Evolutionary conservation across 2,797 vertebrate species (phyloP), one percentile per base, ranked within the genome.

Genomic region (Paedocypris micromegethes): DNA sequence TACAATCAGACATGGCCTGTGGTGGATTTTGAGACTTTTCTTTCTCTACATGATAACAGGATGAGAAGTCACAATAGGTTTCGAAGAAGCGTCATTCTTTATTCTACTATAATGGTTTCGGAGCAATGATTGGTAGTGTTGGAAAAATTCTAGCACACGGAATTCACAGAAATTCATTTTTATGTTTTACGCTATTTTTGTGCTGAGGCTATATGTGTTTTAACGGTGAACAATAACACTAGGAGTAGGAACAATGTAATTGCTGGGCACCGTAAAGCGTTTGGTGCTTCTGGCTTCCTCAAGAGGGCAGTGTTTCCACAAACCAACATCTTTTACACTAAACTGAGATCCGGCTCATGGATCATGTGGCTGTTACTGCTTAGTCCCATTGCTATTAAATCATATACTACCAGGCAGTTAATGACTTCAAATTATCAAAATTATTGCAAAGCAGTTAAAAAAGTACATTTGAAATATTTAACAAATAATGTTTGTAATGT

Each of bases 261-360:
- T 69, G 68, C 68, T 66, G 41, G 48, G 52, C 75, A 51, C 55
- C 58, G 38, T 6, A 65, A 72, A 44, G 43, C 23, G 8, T 71
- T 48, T 64, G 72, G 54, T 74, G 69, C 74, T 80, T 72, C 75
- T 41, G 70, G 81, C 82, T 78, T 74, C 88, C 90, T 89, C 83
- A 66, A 90, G 89, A 84, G 86, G 88, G 89, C 90, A 88, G 87
- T 85, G 83, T 89, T 87, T 88, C 81, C 83, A 80, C 82, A 82
- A 78, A 78, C 40, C 23, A 9, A 48, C 8, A 23, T 48, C n/a
- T 66, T 53, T 66, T 55, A 56, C 4, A 5, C 9, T 39, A 40
- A 62, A n/a, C 51, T 39, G 51, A 49, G 23, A 38, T 48, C 55
- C 48, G 57, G n/a, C 39, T 55, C 41, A 51, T 48, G 62, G 7